Base-by-base conservation (phyloP, 2,888 invertebrate genomes). In the Osmoderma eremita region DNA sequence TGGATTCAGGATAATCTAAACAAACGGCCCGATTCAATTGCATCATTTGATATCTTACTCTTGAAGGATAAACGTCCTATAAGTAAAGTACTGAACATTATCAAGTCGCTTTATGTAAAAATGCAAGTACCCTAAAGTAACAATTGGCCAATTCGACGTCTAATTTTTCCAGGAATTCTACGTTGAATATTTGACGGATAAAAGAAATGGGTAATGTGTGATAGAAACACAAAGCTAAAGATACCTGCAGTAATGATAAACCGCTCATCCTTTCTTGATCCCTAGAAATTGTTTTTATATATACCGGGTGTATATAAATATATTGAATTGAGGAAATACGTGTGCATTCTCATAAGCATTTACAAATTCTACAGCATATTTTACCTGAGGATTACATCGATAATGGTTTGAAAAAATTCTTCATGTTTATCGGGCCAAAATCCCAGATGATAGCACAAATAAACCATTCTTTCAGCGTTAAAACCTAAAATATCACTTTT, bases 21-120 rank as follows among this genome's bases (percentile, higher is more conserved):
- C 89, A 88, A 15, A 89, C 87, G 0, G 86, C 84, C 65, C 89
- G 82, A 78, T 89, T 90, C 45, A 89, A 76, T 71, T 86, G 84
- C 88, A 89, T 88, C 58, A 89, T 83, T 49, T 80, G 77, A 70
- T 84, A 81, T 12, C 88, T 80, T 1, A 88, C 84, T 70, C 83
- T 80, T 18, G 81, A 78, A 0, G 88, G 86, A 78, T 88, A 87
- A 1, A 81, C 83, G 41, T 83, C 86, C 85, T 86, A 66, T 69
- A 69, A 63, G 24, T 13, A 49, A 67, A 71, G 20, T 30, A 13
- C 30, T 30, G 17, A 17, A 42, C 13, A 22, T 53, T 41, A 36
- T 12, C 22, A 38, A 20, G 17, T 1, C 8, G 20, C 2, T 12
- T 5, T 1, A 18, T 48, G 12, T 48, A 18, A 17, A 10, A 4